phyloP scores from a whole-genome alignment of 2,797 vertebrate species.

The Leptodactylus fallax region DNA sequence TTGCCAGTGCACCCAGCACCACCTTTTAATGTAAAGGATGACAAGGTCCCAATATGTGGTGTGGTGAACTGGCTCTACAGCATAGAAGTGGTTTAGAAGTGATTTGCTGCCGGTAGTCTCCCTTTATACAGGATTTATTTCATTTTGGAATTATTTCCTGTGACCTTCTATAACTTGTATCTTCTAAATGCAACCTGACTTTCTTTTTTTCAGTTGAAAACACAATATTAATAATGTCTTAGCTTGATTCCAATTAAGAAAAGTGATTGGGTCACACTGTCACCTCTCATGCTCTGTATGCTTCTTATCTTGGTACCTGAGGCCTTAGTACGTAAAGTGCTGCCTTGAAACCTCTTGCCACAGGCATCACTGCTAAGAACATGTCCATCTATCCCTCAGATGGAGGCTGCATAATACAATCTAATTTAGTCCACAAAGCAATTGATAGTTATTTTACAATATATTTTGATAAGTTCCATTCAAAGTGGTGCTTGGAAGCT shows the following conservation, averaged over 20 bases:
- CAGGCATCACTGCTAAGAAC: conserved; percentile 74
- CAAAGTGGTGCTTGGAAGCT: not conserved
- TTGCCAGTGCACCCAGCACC: no score
- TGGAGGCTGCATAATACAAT: not conserved
- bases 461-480: not conserved
- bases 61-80: no score
- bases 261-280: conserved; percentile 89
- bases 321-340: not conserved
- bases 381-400: conserved; percentile 68
- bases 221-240: conserved; percentile 69
- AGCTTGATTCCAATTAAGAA: conserved; percentile 97
- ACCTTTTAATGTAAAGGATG: no score
- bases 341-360: conserved; percentile 72
- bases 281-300: not conserved
- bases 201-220: conserved; percentile 5
- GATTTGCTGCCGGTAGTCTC: no score
- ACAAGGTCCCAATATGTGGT: no score
- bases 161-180: not conserved
- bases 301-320: conserved; percentile 1
- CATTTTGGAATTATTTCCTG: not conserved
- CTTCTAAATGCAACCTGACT: conserved; percentile 1
- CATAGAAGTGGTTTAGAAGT: no score
- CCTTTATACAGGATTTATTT: not conserved
- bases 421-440: not conserved
- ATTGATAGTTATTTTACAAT: not conserved